These are phyloP conservation scores for Lithophane ornitopus DNA, from an alignment of 2,888 invertebrate genomes.

Conservation along the genomic window DNA sequence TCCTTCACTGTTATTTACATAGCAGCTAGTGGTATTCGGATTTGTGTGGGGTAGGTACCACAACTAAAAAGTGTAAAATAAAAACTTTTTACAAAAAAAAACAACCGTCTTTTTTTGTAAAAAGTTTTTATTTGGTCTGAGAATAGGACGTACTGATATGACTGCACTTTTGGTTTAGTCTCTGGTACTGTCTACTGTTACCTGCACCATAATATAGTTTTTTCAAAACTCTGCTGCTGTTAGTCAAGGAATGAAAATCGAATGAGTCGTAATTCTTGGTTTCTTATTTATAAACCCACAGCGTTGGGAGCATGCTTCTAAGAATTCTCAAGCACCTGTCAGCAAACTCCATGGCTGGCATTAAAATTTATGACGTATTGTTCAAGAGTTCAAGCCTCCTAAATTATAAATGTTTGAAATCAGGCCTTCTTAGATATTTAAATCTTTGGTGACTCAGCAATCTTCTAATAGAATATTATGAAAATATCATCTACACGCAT, in stretches of 20 bases:
- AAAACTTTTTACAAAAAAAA: too few relatives aligned
- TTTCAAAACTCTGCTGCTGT: neutral
- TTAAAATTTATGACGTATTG: constrained; percentile 40
- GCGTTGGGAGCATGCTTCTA: constrained; percentile 25
- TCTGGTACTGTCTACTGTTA: neutral
- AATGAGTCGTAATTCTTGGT: constrained; percentile 9
- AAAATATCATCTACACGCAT: neutral
- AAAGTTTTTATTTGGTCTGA: too few relatives aligned
- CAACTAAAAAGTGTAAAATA: too few relatives aligned
- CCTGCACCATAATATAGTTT: neutral
- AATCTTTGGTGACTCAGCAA: constrained; percentile 3
- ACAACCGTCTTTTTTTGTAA: too few relatives aligned
- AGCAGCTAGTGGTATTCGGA: too few relatives aligned
- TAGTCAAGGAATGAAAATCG: constrained; percentile 2
- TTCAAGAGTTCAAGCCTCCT: constrained; percentile 18
- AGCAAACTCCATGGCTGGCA: constrained; percentile 2
- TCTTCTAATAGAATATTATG: neutral
- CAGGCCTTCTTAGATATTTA: constrained; percentile 4
- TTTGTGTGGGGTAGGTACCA: too few relatives aligned
- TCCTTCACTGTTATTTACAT: too few relatives aligned
- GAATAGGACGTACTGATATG: neutral
- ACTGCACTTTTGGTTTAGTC: neutral
- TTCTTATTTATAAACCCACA: constrained; percentile 24
- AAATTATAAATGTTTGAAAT: constrained; percentile 25
- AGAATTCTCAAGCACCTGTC: constrained; percentile 29